Evolutionary conservation across 1,140 invertebrate species (phyloP).

Genomic region (Papilio machaon): DNA sequence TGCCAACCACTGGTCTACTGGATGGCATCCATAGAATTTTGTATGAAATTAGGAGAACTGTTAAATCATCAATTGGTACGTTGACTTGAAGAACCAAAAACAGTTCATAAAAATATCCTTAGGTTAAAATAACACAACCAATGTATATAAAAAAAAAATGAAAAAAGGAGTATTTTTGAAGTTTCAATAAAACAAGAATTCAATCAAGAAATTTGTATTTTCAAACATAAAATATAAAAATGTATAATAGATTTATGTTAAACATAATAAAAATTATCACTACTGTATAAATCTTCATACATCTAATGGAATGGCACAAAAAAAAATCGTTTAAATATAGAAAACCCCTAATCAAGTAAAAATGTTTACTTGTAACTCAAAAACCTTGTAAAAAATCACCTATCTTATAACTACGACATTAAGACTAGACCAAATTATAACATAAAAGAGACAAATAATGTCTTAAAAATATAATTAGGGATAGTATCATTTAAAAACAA

Average conservation of each 20-base stretch:
- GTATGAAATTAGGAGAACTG: too few relatives aligned
- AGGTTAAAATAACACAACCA: too few relatives aligned
- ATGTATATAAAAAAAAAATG: neutral
- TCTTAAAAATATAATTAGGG: conserved; percentile 14
- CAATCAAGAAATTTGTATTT: conserved; percentile 37
- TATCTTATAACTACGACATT: conserved; percentile 19
- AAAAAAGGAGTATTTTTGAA: neutral
- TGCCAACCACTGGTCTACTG: too few relatives aligned
- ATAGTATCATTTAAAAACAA: conserved; percentile 11
- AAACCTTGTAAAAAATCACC: conserved; percentile 25
- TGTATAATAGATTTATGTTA: conserved; percentile 39
- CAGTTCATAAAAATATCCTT: too few relatives aligned
- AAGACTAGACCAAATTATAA: conserved; percentile 22
- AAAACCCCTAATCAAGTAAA: conserved; percentile 13
- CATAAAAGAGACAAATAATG: conserved; percentile 14
- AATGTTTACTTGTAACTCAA: conserved; percentile 34
- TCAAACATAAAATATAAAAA: conserved; percentile 36
- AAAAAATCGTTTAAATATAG: conserved; percentile 2
- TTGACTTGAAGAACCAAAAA: too few relatives aligned
- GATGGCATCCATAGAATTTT: too few relatives aligned
- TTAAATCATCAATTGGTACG: too few relatives aligned
- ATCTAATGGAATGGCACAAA: conserved; percentile 38
- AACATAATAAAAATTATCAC: conserved; percentile 38
- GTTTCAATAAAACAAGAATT: conserved; percentile 23
- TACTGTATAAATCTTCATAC: conserved; percentile 36